phyloP scores from a whole-genome alignment of 2,888 invertebrate species.

The Drosophila buzzatii region DNA sequence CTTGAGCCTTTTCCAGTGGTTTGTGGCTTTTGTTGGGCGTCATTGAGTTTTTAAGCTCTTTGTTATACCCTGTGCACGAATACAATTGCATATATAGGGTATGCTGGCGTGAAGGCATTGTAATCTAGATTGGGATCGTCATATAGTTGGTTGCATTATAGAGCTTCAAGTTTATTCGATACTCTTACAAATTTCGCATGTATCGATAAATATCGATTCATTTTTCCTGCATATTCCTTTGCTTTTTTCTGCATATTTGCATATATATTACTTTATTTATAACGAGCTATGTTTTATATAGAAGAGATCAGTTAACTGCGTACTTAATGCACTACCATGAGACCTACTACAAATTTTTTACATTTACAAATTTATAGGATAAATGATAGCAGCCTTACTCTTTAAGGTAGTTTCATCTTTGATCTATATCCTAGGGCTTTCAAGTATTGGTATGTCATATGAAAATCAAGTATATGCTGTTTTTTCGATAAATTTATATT shows the following conservation, averaged over 20 bases:
- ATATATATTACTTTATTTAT: background rate
- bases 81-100: background rate
- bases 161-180: background rate
- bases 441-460: too few species aligned
- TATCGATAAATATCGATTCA: conserved; percentile 1
- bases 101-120: background rate
- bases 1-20: conserved; percentile 64
- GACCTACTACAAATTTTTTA: too few species aligned
- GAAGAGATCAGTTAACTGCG: background rate
- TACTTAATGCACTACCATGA: background rate
- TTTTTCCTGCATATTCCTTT: too few species aligned
- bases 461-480: background rate
- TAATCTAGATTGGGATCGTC: background rate
- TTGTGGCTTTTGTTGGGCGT: conserved; percentile 71
- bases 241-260: too few species aligned
- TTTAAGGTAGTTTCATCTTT: background rate
- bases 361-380: background rate
- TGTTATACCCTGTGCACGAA: conserved; percentile 14
- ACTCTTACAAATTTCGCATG: background rate
- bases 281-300: background rate
- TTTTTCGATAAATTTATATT: background rate
- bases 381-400: background rate
- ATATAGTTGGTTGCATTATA: background rate
- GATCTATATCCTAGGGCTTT: background rate
- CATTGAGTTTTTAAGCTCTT: conserved; percentile 39